Evolutionary conservation across 2,888 invertebrate genomes (phyloP).

Genomic region (Eumacrocentrus americanus): DNA sequence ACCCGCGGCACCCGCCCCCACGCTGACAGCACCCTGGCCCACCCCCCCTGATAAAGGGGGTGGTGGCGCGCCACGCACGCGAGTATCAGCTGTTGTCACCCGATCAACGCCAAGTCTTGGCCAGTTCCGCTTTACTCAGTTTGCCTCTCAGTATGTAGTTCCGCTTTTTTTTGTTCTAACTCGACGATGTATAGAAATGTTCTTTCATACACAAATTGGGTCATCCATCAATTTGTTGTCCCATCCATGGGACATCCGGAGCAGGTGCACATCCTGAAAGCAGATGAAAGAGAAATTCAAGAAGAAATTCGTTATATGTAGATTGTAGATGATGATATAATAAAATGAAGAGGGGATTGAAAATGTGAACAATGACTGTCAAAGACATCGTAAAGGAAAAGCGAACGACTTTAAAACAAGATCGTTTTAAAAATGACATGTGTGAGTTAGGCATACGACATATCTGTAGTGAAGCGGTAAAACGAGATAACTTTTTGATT

Average conservation of each 20-base stretch:
- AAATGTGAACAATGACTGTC: background rate
- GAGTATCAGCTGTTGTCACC: conserved; percentile 26
- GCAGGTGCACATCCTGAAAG: conserved; percentile 18
- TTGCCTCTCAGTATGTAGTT: background rate
- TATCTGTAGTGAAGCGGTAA: too few species aligned
- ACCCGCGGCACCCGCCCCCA: conserved; percentile 71
- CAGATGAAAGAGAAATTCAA: background rate
- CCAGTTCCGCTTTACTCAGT: too few species aligned
- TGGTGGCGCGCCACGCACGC: conserved; percentile 56
- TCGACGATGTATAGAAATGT: conserved; percentile 12
- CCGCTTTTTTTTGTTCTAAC: conserved; percentile 2
- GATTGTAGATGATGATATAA: conserved; percentile 1
- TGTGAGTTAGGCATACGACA: too few species aligned
- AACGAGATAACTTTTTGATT: too few species aligned
- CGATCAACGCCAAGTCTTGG: background rate
- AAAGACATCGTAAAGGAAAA: background rate
- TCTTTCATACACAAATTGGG: conserved; percentile 4
- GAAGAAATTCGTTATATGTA: background rate
- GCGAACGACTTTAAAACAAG: background rate
- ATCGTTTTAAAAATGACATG: too few species aligned
- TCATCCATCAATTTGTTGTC: background rate
- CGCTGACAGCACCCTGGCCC: conserved; percentile 63
- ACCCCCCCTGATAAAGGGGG: conserved; percentile 68
- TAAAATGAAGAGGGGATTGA: background rate
- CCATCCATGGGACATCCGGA: background rate